Percentiles rank a stretch among this genome's conserved stretches.
Evolutionary conservation across 2,113 vertebrate species (phyloP).

Genomic region (Grallaria varia): DNA sequence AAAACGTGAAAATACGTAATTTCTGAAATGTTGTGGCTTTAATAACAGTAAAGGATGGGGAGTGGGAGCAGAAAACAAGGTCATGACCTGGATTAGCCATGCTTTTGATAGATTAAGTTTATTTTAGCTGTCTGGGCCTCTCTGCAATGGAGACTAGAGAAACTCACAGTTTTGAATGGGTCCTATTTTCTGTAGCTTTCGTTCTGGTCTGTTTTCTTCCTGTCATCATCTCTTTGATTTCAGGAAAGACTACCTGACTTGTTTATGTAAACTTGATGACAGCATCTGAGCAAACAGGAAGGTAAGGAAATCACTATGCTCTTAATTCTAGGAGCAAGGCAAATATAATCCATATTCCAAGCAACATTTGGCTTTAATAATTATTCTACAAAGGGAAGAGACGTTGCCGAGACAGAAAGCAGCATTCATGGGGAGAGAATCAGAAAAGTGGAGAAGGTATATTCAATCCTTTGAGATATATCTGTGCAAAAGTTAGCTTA

Average conservation of each 20-base stretch:
- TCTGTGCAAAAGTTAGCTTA: conserved; percentile 43
- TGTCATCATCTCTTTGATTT: neutral
- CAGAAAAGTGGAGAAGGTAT: conserved; percentile 35
- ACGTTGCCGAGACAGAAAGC: neutral
- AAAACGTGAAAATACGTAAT: neutral
- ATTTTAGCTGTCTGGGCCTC: neutral
- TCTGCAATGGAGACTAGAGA: neutral
- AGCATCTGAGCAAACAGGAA: conserved; percentile 38
- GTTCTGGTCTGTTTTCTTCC: neutral
- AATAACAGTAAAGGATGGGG: neutral
- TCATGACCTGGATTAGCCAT: neutral
- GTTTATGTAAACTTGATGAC: conserved; percentile 25
- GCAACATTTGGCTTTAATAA: conserved; percentile 48
- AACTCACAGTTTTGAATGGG: neutral
- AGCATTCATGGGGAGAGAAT: neutral
- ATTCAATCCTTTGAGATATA: conserved; percentile 20
- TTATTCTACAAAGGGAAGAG: neutral
- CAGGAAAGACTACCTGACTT: neutral
- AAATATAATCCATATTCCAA: conserved; percentile 26
- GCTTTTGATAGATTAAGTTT: neutral
- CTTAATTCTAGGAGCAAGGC: neutral
- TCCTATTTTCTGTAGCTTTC: neutral
- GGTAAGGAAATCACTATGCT: neutral
- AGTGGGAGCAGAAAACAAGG: neutral
- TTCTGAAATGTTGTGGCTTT: neutral